Evolutionary conservation across 2,888 invertebrate genomes (phyloP), one percentile per base, ranked within the genome.

Genomic region (Calameuta filiformis): DNA sequence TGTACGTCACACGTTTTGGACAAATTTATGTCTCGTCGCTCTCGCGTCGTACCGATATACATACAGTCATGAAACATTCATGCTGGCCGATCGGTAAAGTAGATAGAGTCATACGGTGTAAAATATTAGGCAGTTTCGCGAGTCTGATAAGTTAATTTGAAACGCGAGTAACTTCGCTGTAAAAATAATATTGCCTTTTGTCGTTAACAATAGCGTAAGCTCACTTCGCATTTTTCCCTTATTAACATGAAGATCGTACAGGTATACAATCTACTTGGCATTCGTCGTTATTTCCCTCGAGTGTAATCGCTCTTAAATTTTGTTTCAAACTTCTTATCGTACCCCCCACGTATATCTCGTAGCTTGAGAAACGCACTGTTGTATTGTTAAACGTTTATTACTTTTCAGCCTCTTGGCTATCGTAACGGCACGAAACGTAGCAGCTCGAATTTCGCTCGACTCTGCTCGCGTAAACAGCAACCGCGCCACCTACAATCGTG

Each of bases 61-160:
- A 12, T 23, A 76, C 56, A 15, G 33, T 73, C 30, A 4, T 83
- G 73, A 85, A 85, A 83, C 80, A 85, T 82, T 83, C 75, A 85
- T 79, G 69, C 73, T 9, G 73, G 75, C 75, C 77, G 80, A 81
- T 83, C 69, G 75, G 23, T 79, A 75, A 74, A 73, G 77, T 79
- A 75, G 79, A 82, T 75, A 79, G 73, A 80, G 77, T 77, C 80
- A 73, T 81, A 75, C 76, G 77, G 33, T 12, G 76, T 81, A 79
- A 83, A 80, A 80, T 83, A 82, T 80, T 76, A 68, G 35, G 68
- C 31, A 12, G n/a, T n/a, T 6, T 34, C 71, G 11, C 6, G 56
- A 23, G 23, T 9, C 56, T 9, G 4, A 56, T 15, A 9, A 15
- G 0, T 56, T 23, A 23, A 56, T 56, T 56, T 23, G 23, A 23